Evolutionary conservation across 2,888 invertebrate species (phyloP), one percentile per base, ranked within the genome.

Genomic region (Ischnura elegans): DNA sequence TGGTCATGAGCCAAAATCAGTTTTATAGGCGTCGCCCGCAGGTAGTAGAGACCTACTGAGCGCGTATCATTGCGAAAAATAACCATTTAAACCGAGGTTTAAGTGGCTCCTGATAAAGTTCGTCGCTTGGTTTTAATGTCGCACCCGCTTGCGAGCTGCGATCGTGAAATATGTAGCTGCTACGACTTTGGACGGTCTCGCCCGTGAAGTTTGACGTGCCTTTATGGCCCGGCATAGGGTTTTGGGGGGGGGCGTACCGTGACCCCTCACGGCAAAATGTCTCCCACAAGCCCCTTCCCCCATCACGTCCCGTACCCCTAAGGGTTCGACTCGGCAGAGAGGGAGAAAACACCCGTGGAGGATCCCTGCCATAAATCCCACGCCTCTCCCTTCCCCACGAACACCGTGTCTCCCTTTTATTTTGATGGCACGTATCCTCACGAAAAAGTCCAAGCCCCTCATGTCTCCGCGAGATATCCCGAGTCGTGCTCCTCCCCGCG

Each of bases 131-230:
- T 4, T 76, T n/a, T 76, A 76, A 76, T 76, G 76, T 76, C 76
- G 29, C 76, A 5, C 76, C 76, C 10, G 76, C 76, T 76, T 36
- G 76, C 76, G 1, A n/a, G 76, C 76, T 10, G 76, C 16, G 76
- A 76, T 76, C 76, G 76, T 76, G 76, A 76, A 76, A 76, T 76
- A 76, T 76, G 76, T 36, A 76, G 76, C 36, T 76, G 76, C 36
- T 76, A 13, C 36, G 76, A 76, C 76, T 61, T n/a, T 3, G n/a
- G 61, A n/a, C 61, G 4, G 61, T 8, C 61, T 76, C 76, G 76
- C 36, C 47, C 1, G 76, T 29, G 76, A 76, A 76, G 76, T 76
- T 76, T 36, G 76, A 76, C 76, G 76, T 76, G 76, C 16, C 76
- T 76, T 76, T 76, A 76, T 36, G 29, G 36, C 76, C 76, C n/a